Percentiles rank a stretch among this genome's conserved stretches.
phyloP scores from a whole-genome alignment of 2,797 vertebrate genomes.

The Vespertilio murinus region DNA sequence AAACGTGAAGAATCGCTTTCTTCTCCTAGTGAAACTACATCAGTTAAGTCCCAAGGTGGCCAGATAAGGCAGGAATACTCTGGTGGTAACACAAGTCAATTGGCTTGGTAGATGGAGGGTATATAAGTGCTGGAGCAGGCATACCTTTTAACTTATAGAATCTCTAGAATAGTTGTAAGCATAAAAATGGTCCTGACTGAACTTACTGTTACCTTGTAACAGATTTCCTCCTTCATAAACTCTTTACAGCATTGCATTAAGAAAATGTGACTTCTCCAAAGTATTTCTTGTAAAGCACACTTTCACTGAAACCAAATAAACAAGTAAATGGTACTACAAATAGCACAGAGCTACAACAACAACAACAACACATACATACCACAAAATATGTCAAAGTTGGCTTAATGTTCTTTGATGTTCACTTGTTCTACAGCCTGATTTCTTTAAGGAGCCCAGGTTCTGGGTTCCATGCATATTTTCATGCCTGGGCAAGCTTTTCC shows the following conservation, averaged over 20 bases:
- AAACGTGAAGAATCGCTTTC: background rate
- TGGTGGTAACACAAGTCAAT: background rate
- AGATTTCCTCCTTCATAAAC: background rate
- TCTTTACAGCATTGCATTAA: background rate
- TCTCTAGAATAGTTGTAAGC: background rate
- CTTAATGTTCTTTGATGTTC: background rate
- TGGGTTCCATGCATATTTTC: background rate
- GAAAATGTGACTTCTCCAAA: conserved; percentile 6
- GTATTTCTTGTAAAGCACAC: background rate
- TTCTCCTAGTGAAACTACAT: background rate
- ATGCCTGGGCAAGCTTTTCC: background rate
- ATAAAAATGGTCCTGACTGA: background rate
- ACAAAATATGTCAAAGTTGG: background rate
- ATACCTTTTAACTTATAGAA: background rate
- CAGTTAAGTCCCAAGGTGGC: background rate
- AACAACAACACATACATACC: background rate
- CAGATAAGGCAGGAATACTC: background rate
- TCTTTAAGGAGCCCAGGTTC: background rate
- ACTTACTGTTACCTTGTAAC: background rate
- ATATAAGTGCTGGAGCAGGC: background rate
- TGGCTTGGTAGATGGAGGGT: background rate
- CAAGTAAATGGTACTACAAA: background rate
- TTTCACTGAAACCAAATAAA: conserved; percentile 2
- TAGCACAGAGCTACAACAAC: background rate
- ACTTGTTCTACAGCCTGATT: background rate